Conservation (phyloP, 2,797 vertebrate species). For the Sebastes elongatus region DNA sequence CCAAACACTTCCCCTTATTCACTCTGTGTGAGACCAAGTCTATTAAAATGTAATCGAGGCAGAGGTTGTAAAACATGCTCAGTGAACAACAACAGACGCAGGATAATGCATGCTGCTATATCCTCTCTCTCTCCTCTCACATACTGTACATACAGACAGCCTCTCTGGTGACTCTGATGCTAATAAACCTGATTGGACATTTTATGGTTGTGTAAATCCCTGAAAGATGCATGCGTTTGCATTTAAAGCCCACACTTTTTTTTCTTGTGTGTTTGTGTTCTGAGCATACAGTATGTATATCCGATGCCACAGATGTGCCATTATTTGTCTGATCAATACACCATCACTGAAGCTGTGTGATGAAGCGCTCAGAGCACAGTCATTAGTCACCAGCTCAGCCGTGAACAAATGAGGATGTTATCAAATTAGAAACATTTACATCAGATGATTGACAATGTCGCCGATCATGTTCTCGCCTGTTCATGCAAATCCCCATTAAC, state of each 20-base stretch:
- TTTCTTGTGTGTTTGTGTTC: constrained; percentile 9
- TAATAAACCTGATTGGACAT: constrained; percentile 40
- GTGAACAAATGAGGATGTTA: constrained; percentile 37
- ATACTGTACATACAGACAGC: constrained; percentile 6
- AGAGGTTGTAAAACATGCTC: constrained; percentile 53
- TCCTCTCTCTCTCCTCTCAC: not conserved
- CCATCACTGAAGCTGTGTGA: not conserved
- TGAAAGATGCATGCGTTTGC: constrained; percentile 19
- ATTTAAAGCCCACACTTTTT: not conserved
- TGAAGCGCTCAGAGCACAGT: not conserved
- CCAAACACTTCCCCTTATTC: constrained; percentile 26
- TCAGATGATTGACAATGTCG: constrained; percentile 52
- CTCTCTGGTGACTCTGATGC: not conserved
- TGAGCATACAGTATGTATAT: constrained; percentile 31
- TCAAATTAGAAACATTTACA: constrained; percentile 57
- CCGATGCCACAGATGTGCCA: constrained; percentile 3
- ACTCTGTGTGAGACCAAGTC: constrained; percentile 27
- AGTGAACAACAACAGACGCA: constrained; percentile 31
- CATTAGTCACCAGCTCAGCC: constrained; percentile 45
- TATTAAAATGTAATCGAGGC: constrained; percentile 65
- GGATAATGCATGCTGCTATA: not conserved
- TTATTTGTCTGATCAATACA: constrained; percentile 52
- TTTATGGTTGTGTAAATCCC: constrained; percentile 48
- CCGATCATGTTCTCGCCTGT: constrained; percentile 15
- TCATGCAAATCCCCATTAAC: constrained; percentile 39